Conservation (phyloP, 2,113 vertebrate genomes). For the Lepisosteus oculatus region DNA sequence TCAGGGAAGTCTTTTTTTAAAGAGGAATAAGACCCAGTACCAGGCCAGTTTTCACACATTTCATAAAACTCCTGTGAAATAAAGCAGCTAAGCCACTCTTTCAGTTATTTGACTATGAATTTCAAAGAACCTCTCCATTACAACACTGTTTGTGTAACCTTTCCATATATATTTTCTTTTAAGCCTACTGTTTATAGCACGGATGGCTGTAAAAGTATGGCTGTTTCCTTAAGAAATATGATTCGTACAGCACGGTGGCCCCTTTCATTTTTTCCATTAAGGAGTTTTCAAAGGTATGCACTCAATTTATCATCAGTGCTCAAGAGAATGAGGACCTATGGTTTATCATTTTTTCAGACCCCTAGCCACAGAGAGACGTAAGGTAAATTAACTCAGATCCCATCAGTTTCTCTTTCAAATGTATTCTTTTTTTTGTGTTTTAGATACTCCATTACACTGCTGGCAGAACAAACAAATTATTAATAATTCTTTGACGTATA, state of each 20-base stretch:
- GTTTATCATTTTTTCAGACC: too few species aligned
- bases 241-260: conserved; percentile 22
- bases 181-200: conserved; percentile 40
- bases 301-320: too few species aligned
- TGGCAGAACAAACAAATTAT: too few species aligned
- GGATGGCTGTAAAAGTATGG: conserved; percentile 40
- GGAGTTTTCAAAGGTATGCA: not conserved
- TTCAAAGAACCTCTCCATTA: not conserved
- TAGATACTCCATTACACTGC: too few species aligned
- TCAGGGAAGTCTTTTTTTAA: conserved; percentile 16
- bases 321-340: too few species aligned
- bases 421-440: too few species aligned
- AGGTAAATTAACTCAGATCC: too few species aligned
- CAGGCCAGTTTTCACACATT: conserved; percentile 57
- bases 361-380: too few species aligned
- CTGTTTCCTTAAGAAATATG: conserved; percentile 48
- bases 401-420: too few species aligned
- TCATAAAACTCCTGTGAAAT: conserved; percentile 10
- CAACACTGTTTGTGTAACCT: conserved; percentile 56
- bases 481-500: too few species aligned
- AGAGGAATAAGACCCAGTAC: conserved; percentile 37
- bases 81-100: conserved; percentile 12
- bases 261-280: not conserved
- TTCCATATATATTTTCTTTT: conserved; percentile 50
- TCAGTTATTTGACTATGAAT: not conserved